Evolutionary conservation across 2,888 invertebrate genomes (phyloP), one percentile per base, ranked within the genome.

Genomic region (Zaprionus bogoriensis): DNA sequence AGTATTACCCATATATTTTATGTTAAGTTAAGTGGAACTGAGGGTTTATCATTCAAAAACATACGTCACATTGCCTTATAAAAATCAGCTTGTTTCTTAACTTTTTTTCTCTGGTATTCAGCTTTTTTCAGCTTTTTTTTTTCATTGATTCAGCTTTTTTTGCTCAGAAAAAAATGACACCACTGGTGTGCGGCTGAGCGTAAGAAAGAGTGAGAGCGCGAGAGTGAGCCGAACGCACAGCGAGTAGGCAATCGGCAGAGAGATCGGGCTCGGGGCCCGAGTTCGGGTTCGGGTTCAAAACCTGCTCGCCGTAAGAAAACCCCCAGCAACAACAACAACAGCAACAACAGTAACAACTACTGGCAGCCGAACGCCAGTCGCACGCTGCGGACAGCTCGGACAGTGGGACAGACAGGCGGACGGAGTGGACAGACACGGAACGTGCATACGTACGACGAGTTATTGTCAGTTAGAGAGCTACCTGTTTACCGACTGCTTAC

Each of bases 401-500:
- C 75, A 9, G 23, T 7, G 9, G 53, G 67, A 62, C 80, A 46
- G 61, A 17, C 52, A 51, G 77, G 32, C 51, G 44, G 48, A 58
- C 64, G 32, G 65, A 12, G 52, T 42, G 55, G 66, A 55, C 66
- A 22, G 50, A 66, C 60, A 58, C 74, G 77, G 79, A 81, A 80
- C 80, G 80, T 84, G 78, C 84, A 81, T 77, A 68, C 80, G 81
- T 75, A 83, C 82, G 87, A 82, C 82, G 82, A 83, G 82, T 83
- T 83, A 83, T 83, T 83, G 82, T 83, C 82, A 83, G 82, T 83
- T 83, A 83, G 87, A 83, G 82, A 85, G 82, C 82, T 83, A 83
- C 82, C 82, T 87, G 82, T 83, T 83, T 83, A 83, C 87, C 87
- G 84, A 71, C 87, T 85, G 76, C 86, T 85, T 83, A 79, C 82